Base-by-base conservation (phyloP, 2,113 vertebrate species). In the Mionectes macconnelli region DNA sequence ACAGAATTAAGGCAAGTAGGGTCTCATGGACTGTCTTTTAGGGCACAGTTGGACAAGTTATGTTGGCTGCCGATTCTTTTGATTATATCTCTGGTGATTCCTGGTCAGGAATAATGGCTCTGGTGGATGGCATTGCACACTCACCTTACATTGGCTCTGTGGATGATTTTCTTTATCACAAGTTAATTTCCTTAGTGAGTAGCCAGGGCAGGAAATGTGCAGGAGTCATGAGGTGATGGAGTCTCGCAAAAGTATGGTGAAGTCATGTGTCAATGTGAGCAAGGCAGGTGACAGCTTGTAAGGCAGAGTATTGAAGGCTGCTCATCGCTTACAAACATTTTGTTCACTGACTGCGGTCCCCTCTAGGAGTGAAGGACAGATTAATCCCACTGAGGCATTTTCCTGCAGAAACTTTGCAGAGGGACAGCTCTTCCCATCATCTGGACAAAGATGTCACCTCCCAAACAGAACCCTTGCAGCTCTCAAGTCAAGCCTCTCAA, bases 71-170 rank as follows among this genome's bases (percentile, higher is more conserved):
- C 49, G 42, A 56, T 66, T 62, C 24, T 89, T 94, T 73, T 63
- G 40, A 47, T 79, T 75, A 59, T 76, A 12, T 17, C 40, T 73
- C 35, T 91, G 24, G 22, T 49, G 55, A 69, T 74, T 20, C 37
- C 22, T 49, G 11, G 14, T 62, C 23, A 80, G 63, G 17, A 78
- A 37, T 67, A 80, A 60, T 0, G 3, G 19, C 25, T 79, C 24
- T 83, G 39, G 35, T 45, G 57, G n/a, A 64, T 72, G 35, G 9
- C 31, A 27, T 31, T 53, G 44, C 73, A 49, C 49, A 66, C 22
- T 18, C 39, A 39, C 42, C 37, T 67, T 55, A 68, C 17, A 37
- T 4, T 0, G 0, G 10, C 49, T 73, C 16, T 33, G 27, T 35
- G 30, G 52, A 60, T 42, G 21, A 33, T 37, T 84, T 84, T 64